Conservation (phyloP, 2,113 vertebrate genomes). For the Pongo pygmaeus region DNA sequence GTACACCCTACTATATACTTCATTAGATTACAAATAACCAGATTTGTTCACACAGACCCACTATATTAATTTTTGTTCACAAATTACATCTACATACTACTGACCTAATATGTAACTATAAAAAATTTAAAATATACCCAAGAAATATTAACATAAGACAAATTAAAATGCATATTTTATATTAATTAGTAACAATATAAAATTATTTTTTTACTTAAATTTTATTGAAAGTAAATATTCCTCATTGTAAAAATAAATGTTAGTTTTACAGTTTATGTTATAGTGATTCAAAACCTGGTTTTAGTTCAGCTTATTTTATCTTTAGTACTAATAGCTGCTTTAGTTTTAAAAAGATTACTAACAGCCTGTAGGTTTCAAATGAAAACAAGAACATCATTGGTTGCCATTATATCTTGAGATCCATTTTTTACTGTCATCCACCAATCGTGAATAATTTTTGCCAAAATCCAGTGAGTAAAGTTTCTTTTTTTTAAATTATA, state of each 20-base stretch:
- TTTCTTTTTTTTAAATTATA: not conserved
- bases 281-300: not conserved
- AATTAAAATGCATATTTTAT: not conserved
- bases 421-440: not conserved
- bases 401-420: not conserved
- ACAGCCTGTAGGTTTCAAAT: not conserved
- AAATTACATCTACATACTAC: not conserved
- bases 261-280: not conserved
- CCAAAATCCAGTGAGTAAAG: not conserved
- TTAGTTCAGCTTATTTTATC: not conserved
- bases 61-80: not conserved
- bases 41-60: not conserved
- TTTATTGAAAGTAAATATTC: not conserved
- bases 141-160: not conserved
- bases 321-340: not conserved
- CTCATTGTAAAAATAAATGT: not conserved
- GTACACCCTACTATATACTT: not conserved
- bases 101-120: not conserved
- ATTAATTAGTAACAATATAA: not conserved
- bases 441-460: not conserved
- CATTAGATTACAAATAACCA: not conserved
- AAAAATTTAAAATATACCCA: not conserved
- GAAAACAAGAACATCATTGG: not conserved
- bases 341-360: slow-evolving; percentile 10
- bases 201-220: not conserved